phyloP scores from a whole-genome alignment of 2,113 vertebrate genomes.

The Podarcis muralis region DNA sequence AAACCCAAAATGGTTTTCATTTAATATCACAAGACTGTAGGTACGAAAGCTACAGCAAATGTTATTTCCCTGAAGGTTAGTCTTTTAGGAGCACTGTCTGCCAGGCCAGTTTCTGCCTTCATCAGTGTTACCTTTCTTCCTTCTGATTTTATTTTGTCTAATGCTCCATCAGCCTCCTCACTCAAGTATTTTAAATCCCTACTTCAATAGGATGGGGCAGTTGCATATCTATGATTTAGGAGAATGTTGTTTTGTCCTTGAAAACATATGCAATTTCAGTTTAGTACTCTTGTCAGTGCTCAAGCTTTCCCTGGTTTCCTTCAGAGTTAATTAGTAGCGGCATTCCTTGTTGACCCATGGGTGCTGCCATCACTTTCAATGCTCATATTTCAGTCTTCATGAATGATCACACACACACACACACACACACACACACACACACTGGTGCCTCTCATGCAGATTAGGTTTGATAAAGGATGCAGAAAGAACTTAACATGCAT shows the following conservation, averaged over 20 bases:
- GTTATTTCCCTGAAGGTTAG: neutral
- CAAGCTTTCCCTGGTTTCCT: neutral
- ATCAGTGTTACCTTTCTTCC: neutral
- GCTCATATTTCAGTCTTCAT: neutral
- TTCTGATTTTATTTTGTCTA: slow-evolving; percentile 24
- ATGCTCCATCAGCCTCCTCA: neutral
- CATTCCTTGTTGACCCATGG: neutral
- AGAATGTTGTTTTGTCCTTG: slow-evolving; percentile 46
- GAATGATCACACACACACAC: neutral
- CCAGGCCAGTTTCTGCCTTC: slow-evolving; percentile 17
- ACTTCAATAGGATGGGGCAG: slow-evolving; percentile 17
- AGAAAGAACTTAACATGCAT: too few relatives aligned
- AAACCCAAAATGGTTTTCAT: neutral
- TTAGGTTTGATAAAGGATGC: too few relatives aligned
- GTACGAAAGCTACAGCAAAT: neutral
- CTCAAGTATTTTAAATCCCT: slow-evolving; percentile 29
- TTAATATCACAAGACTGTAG: neutral
- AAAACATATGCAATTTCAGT: neutral
- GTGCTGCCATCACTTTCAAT: neutral
- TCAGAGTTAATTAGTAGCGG: neutral
- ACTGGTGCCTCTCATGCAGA: neutral
- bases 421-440: neutral
- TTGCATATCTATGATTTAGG: neutral
- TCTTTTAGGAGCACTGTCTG: neutral
- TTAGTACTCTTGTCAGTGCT: neutral